phyloP scores from a whole-genome alignment of 2,113 vertebrate species.

The Notechis scutatus region DNA sequence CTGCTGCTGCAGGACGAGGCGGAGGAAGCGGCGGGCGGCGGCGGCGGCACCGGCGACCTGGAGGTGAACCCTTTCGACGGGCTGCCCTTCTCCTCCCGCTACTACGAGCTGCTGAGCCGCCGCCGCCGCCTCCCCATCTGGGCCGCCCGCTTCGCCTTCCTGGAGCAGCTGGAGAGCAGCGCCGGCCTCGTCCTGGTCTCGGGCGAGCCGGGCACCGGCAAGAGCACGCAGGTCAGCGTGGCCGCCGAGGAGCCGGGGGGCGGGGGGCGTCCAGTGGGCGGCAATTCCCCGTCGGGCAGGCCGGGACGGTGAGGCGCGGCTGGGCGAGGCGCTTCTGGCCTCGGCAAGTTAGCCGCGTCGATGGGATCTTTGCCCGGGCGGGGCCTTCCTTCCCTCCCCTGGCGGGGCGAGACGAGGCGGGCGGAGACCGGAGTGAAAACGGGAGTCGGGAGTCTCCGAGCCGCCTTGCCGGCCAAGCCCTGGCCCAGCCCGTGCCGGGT shows the following conservation, averaged over 20 bases:
- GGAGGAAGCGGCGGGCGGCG: constrained; percentile 52
- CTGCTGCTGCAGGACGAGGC: neutral
- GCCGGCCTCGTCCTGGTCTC: constrained; percentile 82
- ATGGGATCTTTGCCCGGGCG: neutral
- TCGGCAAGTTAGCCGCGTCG: neutral
- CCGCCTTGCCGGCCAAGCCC: neutral
- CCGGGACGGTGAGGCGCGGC: neutral
- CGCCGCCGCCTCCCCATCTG: constrained; percentile 79
- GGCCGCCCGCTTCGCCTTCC: constrained; percentile 76
- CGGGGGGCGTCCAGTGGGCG: too few species aligned
- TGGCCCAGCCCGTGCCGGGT: neutral
- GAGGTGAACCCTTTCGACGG: constrained; percentile 95
- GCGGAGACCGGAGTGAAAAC: neutral
- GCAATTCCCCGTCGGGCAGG: neutral
- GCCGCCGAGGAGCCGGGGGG: rapidly evolving
- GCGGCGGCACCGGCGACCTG: constrained; percentile 63
- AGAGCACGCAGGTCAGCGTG: constrained; percentile 86
- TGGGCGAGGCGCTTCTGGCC: neutral
- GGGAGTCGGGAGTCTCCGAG: neutral
- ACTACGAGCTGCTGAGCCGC: constrained; percentile 84
- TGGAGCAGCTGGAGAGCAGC: constrained; percentile 82
- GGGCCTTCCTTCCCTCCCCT: neutral
- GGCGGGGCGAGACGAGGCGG: neutral
- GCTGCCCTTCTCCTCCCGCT: constrained; percentile 90
- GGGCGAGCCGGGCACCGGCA: constrained; percentile 79